Percentiles rank a stretch among this genome's conserved stretches.
These are phyloP conservation scores for Lutjanus campechanus DNA, from an alignment of 2,797 vertebrate genomes.

Conservation along the genomic window DNA sequence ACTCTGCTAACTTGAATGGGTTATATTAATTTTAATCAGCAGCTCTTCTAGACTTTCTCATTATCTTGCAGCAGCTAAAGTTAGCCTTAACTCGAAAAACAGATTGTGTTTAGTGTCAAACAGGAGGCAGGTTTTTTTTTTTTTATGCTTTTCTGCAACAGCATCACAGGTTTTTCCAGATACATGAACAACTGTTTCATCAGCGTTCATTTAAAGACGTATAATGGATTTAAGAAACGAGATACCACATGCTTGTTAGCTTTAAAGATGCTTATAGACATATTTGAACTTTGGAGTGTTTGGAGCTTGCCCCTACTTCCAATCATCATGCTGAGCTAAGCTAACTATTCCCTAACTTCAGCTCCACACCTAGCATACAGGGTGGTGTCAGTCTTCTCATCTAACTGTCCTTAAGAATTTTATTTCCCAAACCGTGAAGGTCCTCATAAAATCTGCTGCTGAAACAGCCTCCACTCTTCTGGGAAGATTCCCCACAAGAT, in stretches of 20 bases:
- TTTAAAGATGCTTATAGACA: not conserved
- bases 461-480: no score
- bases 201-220: no score
- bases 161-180: no score
- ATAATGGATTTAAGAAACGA: not conserved
- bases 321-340: not conserved
- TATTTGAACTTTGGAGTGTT: not conserved
- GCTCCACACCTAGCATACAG: not conserved
- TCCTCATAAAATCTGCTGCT: not conserved
- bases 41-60: no score
- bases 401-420: not conserved
- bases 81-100: no score
- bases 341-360: not conserved
- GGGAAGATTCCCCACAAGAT: not conserved
- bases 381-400: not conserved
- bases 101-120: no score
- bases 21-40: no score
- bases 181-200: no score
- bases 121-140: no score
- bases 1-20: no score
- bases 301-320: not conserved
- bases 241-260: not conserved
- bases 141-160: no score
- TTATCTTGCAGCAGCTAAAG: no score
- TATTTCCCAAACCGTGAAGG: not conserved